These are phyloP conservation scores for Craniophora ligustri DNA, from an alignment of 2,888 invertebrate species.

Conservation along the genomic window DNA sequence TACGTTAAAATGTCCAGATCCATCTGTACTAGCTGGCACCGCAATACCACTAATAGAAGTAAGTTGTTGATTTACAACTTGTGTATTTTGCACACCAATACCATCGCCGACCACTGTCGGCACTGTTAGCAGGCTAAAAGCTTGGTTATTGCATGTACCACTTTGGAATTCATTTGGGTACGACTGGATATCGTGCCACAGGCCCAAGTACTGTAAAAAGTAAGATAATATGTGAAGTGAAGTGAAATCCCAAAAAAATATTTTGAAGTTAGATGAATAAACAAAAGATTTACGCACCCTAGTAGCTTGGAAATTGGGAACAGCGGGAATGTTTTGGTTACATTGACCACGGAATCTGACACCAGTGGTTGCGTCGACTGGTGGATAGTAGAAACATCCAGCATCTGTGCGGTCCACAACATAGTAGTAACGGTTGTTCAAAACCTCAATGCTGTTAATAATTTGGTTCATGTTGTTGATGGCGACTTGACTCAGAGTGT, in stretches of 20 bases:
- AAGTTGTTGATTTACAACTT: constrained; percentile 66
- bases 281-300: constrained; percentile 25
- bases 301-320: constrained; percentile 18
- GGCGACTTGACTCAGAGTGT: constrained; percentile 42
- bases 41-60: constrained; percentile 69
- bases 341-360: constrained; percentile 62
- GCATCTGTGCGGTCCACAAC: constrained; percentile 50
- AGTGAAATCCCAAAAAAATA: no score
- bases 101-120: no score
- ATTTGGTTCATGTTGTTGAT: constrained; percentile 44
- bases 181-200: constrained; percentile 70
- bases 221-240: background rate
- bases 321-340: constrained; percentile 31
- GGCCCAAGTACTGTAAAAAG: constrained; percentile 65
- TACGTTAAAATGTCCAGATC: constrained; percentile 89
- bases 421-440: constrained; percentile 61
- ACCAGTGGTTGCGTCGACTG: constrained; percentile 26
- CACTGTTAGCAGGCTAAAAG: constrained; percentile 59
- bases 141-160: constrained; percentile 73
- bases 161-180: constrained; percentile 68
- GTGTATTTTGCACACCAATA: constrained; percentile 63
- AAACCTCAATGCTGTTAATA: constrained; percentile 46
- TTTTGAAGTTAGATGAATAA: no score
- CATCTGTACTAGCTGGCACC: constrained; percentile 78
- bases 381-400: constrained; percentile 67